Conservation (phyloP, 2,888 invertebrate species). For the Bugulina stolonifera region DNA sequence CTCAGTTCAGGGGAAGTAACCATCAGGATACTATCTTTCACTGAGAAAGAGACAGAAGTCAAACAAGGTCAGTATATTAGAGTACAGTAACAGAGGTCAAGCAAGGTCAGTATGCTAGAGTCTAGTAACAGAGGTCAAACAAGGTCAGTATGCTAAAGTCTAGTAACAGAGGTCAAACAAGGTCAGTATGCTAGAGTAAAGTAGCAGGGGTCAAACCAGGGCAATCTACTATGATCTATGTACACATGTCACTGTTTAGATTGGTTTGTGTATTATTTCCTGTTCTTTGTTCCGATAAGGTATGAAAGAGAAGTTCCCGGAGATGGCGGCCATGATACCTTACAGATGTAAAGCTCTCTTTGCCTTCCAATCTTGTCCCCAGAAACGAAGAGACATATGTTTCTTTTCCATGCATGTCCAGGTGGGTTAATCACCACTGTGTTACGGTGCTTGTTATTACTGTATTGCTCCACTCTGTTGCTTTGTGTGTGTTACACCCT, state of each 20-base stretch:
- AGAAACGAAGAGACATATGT: conserved; percentile 93
- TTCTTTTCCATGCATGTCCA: conserved; percentile 99
- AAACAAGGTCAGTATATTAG: conserved; percentile 97
- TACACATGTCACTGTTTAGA: too few species aligned
- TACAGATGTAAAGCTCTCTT: conserved; percentile 97
- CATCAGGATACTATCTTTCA: conserved; percentile 93
- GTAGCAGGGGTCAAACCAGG: too few species aligned
- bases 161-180: too few species aligned
- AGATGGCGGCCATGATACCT: conserved; percentile 85
- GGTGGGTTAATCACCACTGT: background rate
- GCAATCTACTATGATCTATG: too few species aligned
- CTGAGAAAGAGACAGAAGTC: conserved; percentile 97
- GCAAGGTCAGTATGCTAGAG: too few species aligned
- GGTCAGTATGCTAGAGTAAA: too few species aligned
- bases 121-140: too few species aligned
- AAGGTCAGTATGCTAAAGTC: too few species aligned
- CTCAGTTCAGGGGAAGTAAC: conserved; percentile 96
- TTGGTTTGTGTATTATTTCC: background rate
- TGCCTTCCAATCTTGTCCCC: conserved; percentile 98
- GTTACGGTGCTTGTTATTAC: too few species aligned
- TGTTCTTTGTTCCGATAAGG: too few species aligned
- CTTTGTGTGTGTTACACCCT: background rate
- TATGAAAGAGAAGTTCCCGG: conserved; percentile 75
- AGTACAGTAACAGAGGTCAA: too few species aligned
- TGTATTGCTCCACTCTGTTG: too few species aligned